Conservation (phyloP, 1,140 invertebrate genomes). For the Drosophila tropicalis region DNA sequence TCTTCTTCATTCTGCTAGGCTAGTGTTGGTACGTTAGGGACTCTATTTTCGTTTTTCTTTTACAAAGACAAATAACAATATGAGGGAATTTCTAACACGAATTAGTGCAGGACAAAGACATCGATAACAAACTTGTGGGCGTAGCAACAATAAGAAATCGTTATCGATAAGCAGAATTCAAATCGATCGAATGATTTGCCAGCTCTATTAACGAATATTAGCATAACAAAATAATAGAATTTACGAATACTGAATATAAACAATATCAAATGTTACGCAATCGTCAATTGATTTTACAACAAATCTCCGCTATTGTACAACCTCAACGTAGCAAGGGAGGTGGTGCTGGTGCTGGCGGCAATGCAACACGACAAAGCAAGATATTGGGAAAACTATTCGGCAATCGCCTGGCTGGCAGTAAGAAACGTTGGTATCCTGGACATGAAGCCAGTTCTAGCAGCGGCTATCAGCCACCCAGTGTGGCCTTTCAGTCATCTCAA, state of each 20-base stretch:
- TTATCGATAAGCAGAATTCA: background rate
- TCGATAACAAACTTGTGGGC: background rate
- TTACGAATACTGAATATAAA: background rate
- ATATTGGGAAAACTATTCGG: constrained; percentile 71
- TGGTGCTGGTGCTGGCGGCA: background rate
- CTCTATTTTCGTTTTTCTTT: background rate
- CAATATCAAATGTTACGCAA: background rate
- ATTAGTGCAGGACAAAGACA: background rate
- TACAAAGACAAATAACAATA: constrained; percentile 42
- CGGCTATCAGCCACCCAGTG: constrained; percentile 27
- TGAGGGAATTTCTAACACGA: constrained; percentile 22
- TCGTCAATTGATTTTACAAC: background rate
- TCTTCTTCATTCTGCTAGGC: constrained; percentile 58
- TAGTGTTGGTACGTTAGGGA: background rate
- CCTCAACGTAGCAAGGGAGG: constrained; percentile 24
- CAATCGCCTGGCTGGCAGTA: constrained; percentile 61
- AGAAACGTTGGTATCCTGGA: constrained; percentile 68
- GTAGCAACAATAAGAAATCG: too few relatives aligned
- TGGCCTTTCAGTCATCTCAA: constrained; percentile 50
- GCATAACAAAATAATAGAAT: background rate
- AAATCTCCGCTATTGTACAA: background rate
- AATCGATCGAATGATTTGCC: too few relatives aligned
- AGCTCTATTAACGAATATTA: background rate
- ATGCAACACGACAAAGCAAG: constrained; percentile 57
- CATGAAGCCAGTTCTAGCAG: constrained; percentile 15